phyloP scores from a whole-genome alignment of 2,113 vertebrate genomes.

The Tyrannus savana region DNA sequence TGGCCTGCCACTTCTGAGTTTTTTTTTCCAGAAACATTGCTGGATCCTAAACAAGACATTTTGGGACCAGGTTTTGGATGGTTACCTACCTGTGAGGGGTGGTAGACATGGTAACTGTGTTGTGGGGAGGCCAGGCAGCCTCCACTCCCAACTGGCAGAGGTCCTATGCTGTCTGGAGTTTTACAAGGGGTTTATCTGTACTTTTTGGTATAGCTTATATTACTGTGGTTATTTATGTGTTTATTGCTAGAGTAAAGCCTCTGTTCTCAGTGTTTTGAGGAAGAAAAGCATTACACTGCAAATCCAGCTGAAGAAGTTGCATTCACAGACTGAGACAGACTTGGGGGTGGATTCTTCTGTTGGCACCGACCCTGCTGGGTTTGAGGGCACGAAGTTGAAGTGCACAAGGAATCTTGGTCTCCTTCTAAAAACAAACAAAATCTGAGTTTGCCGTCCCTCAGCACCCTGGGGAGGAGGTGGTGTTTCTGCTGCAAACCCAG shows the following conservation, averaged over 20 bases:
- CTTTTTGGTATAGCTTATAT: not conserved
- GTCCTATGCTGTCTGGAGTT: not conserved
- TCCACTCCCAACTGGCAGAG: not conserved
- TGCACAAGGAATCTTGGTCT: not conserved
- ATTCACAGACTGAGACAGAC: not conserved
- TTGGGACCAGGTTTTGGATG: not conserved
- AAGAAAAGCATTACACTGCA: not conserved
- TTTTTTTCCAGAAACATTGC: not conserved
- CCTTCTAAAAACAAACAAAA: conserved; percentile 29
- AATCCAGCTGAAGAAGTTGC: not conserved
- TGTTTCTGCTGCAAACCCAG: not conserved
- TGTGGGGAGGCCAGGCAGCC: not conserved
- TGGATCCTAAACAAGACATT: not conserved
- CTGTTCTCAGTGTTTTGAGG: not conserved
- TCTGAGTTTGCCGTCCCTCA: not conserved
- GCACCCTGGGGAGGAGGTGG: not conserved
- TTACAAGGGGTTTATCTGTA: not conserved
- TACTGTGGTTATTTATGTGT: not conserved
- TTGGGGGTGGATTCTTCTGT: not conserved
- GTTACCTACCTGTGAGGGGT: not conserved
- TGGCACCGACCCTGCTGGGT: conserved; percentile 37
- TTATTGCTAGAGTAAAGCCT: not conserved
- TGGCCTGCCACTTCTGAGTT: not conserved
- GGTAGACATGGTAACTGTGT: rapidly evolving
- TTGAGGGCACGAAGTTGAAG: conserved; percentile 23